Percentiles rank a stretch among this genome's conserved stretches.
Conservation (phyloP, 2,113 vertebrate species). For the Cichladusa arquata region DNA sequence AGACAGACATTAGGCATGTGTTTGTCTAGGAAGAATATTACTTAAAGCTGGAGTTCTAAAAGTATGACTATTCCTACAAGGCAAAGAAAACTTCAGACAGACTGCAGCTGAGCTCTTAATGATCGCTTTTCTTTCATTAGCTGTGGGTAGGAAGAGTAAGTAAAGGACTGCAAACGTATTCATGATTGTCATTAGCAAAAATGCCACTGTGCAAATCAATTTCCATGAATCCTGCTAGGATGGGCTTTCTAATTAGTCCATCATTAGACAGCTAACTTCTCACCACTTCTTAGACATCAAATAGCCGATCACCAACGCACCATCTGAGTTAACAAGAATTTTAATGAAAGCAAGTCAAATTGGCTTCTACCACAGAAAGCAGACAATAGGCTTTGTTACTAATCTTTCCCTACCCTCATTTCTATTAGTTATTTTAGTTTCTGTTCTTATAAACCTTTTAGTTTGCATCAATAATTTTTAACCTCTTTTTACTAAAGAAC, state of each 20-base stretch:
- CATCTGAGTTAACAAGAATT: conserved; percentile 53
- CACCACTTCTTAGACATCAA: conserved; percentile 40
- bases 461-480: conserved; percentile 24
- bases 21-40: not conserved
- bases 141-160: conserved; percentile 35
- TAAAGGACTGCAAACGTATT: conserved; percentile 34
- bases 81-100: not conserved
- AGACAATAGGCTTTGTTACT: conserved; percentile 48
- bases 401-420: conserved; percentile 5
- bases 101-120: not conserved
- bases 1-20: not conserved
- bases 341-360: conserved; percentile 63
- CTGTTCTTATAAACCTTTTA: conserved; percentile 31
- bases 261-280: conserved; percentile 60
- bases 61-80: not conserved
- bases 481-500: not conserved
- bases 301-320: conserved; percentile 21
- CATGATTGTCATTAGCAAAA: conserved; percentile 60
- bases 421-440: not conserved
- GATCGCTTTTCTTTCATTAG: conserved; percentile 29
- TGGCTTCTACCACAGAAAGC: conserved; percentile 23
- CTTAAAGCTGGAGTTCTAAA: conserved; percentile 21
- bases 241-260: conserved; percentile 63
- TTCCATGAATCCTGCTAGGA: conserved; percentile 67
- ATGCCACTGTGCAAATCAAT: conserved; percentile 61